Conservation (phyloP, 2,888 invertebrate species). For the Ectropis crepuscularia region DNA sequence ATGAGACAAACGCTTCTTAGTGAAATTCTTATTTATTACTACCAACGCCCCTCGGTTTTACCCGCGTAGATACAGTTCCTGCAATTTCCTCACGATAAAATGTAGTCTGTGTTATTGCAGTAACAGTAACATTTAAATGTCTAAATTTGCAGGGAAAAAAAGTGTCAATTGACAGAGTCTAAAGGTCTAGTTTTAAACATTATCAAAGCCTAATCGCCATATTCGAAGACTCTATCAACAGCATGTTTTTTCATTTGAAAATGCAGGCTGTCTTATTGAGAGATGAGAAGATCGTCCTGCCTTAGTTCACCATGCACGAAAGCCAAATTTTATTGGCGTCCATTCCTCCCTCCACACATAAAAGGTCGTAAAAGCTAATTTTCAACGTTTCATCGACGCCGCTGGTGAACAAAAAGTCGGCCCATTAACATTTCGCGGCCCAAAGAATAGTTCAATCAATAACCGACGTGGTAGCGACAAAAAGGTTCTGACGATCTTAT, state of each 20-base stretch:
- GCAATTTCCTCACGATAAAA: neutral
- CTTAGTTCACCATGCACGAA: neutral
- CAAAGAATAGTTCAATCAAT: slow-evolving; percentile 64
- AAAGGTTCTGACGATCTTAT: slow-evolving; percentile 44
- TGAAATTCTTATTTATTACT: neutral
- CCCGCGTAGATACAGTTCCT: too few species aligned
- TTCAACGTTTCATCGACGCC: slow-evolving; percentile 47
- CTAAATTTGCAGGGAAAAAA: too few species aligned
- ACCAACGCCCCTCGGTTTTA: neutral
- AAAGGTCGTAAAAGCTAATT: slow-evolving; percentile 32
- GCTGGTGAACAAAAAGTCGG: slow-evolving; percentile 40
- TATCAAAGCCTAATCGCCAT: too few species aligned
- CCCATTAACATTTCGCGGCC: slow-evolving; percentile 60
- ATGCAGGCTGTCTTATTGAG: neutral
- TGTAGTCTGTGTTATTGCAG: neutral
- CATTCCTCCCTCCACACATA: neutral
- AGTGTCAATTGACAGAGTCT: too few species aligned
- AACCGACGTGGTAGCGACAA: slow-evolving; percentile 50
- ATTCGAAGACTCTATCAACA: too few species aligned
- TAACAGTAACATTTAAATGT: too few species aligned
- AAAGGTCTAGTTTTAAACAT: too few species aligned
- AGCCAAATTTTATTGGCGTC: slow-evolving; percentile 18
- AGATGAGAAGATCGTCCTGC: neutral
- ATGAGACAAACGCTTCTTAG: neutral
- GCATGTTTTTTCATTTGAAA: too few species aligned